A percentile compares a stretch with the other conserved stretches of the same genome.
Evolutionary conservation across 1,140 invertebrate species (phyloP).

Genomic region (Eufriesea mexicana): DNA sequence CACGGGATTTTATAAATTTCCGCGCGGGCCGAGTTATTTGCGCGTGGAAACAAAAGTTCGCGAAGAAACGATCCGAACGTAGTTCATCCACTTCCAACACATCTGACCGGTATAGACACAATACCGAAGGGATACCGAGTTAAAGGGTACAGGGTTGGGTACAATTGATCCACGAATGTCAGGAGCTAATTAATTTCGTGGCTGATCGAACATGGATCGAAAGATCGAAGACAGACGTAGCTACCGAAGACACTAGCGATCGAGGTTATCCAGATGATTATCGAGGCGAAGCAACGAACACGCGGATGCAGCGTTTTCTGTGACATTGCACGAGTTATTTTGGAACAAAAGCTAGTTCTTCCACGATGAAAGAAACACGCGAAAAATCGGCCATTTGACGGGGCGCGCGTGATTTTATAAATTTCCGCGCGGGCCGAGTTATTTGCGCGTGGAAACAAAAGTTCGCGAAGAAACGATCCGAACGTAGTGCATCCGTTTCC

Average conservation of each 20-base stretch:
- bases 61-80: too few species aligned
- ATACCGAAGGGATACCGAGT: too few species aligned
- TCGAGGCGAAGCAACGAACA: too few species aligned
- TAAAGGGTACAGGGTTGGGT: too few species aligned
- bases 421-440: not conserved
- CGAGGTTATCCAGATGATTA: not conserved
- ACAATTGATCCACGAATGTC: not conserved
- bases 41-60: not conserved
- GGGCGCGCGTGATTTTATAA: not conserved
- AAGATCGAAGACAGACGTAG: not conserved
- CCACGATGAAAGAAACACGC: not conserved
- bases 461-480: too few species aligned
- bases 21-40: not conserved
- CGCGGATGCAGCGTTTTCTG: too few species aligned
- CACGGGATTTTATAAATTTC: slow-evolving; percentile 12
- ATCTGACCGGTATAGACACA: too few species aligned
- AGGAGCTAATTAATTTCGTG: not conserved
- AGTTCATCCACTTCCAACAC: too few species aligned
- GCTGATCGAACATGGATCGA: not conserved
- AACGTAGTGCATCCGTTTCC: too few species aligned
- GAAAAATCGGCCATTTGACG: not conserved
- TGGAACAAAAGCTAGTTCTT: not conserved
- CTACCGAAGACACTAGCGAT: not conserved
- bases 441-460: not conserved
- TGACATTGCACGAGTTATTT: too few species aligned